phyloP scores from a whole-genome alignment of 1,140 invertebrate species.

The Archivesica marissinica region DNA sequence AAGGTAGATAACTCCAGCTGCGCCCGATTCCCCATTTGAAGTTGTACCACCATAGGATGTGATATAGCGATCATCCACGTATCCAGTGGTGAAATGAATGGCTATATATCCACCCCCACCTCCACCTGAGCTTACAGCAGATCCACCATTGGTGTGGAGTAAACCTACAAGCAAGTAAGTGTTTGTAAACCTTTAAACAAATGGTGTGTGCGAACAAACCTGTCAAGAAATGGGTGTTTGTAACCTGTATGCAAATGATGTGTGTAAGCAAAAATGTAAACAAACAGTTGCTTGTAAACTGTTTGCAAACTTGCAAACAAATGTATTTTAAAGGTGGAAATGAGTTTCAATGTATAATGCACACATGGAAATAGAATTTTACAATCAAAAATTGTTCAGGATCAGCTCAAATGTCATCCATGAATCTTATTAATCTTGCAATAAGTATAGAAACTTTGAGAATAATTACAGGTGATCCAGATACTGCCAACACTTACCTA shows the following conservation, averaged over 20 bases:
- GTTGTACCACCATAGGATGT: slow-evolving; percentile 67
- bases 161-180: slow-evolving; percentile 43
- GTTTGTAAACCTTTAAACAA: neutral
- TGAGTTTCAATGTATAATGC: no score
- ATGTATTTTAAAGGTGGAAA: no score
- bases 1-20: slow-evolving; percentile 68
- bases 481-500: no score
- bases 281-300: no score
- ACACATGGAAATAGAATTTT: no score
- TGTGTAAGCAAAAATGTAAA: neutral
- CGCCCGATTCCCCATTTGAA: slow-evolving; percentile 39
- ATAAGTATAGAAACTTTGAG: no score
- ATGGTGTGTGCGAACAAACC: neutral
- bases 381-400: no score
- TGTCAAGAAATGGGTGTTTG: neutral
- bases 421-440: no score
- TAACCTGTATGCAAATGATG: neutral
- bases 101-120: slow-evolving; percentile 73
- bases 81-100: slow-evolving; percentile 64
- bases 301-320: no score
- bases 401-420: no score
- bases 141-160: slow-evolving; percentile 65
- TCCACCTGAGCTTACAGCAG: slow-evolving; percentile 59
- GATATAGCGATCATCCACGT: slow-evolving; percentile 56
- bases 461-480: no score